A percentile compares a stretch with the other conserved stretches of the same genome.
phyloP scores from a whole-genome alignment of 1,140 invertebrate species.

The Periplaneta americana region DNA sequence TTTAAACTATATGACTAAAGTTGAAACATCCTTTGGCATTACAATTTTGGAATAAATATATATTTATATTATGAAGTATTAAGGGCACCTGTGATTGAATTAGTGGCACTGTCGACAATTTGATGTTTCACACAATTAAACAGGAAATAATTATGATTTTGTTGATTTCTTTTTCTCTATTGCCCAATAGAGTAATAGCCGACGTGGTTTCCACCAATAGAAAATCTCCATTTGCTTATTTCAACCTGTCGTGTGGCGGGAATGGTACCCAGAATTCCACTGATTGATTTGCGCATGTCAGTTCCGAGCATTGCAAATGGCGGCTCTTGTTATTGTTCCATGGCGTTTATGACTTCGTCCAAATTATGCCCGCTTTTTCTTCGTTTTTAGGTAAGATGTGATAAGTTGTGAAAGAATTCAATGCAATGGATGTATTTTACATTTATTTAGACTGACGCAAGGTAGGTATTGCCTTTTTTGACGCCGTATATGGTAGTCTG shows the following conservation, averaged over 20 bases:
- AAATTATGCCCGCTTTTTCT: slow-evolving; percentile 42
- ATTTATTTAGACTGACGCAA: slow-evolving; percentile 10
- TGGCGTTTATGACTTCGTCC: slow-evolving; percentile 43
- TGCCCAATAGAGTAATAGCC: slow-evolving; percentile 16
- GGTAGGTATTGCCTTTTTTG: slow-evolving; percentile 7
- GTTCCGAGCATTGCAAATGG: slow-evolving; percentile 66
- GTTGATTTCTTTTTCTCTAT: slow-evolving; percentile 1
- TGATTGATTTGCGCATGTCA: slow-evolving; percentile 59
- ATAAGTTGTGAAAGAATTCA: slow-evolving; percentile 21
- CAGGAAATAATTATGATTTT: slow-evolving; percentile 6
- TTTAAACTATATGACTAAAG: too few species aligned
- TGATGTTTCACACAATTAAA: slow-evolving; percentile 5
- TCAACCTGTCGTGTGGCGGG: slow-evolving; percentile 30
- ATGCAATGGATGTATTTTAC: slow-evolving; percentile 13
- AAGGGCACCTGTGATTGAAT: too few species aligned
- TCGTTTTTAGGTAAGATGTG: slow-evolving; percentile 39
- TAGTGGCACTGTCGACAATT: too few species aligned
- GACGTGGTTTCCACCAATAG: slow-evolving; percentile 20
- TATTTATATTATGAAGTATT: too few species aligned
- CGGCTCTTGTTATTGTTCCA: slow-evolving; percentile 65
- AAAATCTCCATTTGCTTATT: slow-evolving; percentile 18
- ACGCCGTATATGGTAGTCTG: slow-evolving; percentile 19
- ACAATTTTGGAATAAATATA: too few species aligned
- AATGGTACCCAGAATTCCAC: slow-evolving; percentile 36
- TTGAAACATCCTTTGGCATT: too few species aligned